A percentile compares a stretch with the other conserved stretches of the same genome.
Evolutionary conservation across 2,888 invertebrate genomes (phyloP).

Genomic region (Xanthorhoe spadicearia): DNA sequence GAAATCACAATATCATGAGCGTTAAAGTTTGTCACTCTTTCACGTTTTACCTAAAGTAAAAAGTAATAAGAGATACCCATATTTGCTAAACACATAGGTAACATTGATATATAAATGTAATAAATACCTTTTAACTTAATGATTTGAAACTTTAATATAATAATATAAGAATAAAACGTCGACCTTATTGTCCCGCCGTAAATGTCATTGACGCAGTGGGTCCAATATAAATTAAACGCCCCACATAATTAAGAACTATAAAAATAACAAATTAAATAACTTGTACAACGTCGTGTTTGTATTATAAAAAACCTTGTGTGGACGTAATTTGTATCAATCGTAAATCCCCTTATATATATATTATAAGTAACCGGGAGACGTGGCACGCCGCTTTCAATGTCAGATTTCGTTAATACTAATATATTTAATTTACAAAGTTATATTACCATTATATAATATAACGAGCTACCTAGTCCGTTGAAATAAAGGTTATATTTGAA

Average conservation of each 20-base stretch:
- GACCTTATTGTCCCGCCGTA: slow-evolving; percentile 61
- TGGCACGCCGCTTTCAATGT: slow-evolving; percentile 73
- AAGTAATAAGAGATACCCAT: too few relatives aligned
- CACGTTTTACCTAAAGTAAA: too few relatives aligned
- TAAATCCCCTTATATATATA: slow-evolving; percentile 77
- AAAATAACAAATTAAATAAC: slow-evolving; percentile 80
- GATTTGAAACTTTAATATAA: slow-evolving; percentile 9
- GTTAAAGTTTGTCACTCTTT: too few relatives aligned
- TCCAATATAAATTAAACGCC: slow-evolving; percentile 67
- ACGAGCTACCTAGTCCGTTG: slow-evolving; percentile 32
- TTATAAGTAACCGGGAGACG: slow-evolving; percentile 71
- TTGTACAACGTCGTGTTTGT: slow-evolving; percentile 76
- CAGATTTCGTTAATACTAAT: slow-evolving; percentile 77
- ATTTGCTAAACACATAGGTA: too few relatives aligned
- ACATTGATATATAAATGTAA: slow-evolving; percentile 6
- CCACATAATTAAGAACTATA: slow-evolving; percentile 73
- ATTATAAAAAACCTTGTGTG: slow-evolving; percentile 68
- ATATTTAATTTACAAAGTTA: slow-evolving; percentile 61
- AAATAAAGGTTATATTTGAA: slow-evolving; percentile 45
- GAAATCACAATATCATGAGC: too few relatives aligned
- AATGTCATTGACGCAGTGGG: slow-evolving; percentile 61
- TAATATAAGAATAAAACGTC: slow-evolving; percentile 33
- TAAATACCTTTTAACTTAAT: slow-evolving; percentile 17
- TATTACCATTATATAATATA: slow-evolving; percentile 12
- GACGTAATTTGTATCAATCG: slow-evolving; percentile 76